Evolutionary conservation across 2,797 vertebrate genomes (phyloP), one percentile per base, ranked within the genome.

Genomic region (Sorex maritimensis): DNA sequence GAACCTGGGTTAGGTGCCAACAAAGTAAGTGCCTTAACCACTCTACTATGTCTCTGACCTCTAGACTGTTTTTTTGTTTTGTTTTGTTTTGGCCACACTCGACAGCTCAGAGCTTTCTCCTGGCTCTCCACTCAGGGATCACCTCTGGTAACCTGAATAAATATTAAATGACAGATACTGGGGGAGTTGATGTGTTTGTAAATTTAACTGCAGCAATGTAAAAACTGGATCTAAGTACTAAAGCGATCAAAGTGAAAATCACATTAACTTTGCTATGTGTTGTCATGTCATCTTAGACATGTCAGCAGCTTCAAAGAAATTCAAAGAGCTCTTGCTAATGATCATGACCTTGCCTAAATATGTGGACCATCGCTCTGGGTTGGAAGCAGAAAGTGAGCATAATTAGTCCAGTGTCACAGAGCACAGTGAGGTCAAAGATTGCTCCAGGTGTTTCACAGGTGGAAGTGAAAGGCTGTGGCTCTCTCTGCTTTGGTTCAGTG

Each of bases 301-400:
- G 68, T 71, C 81, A 84, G 65, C 63, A 81, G 73, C 73, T 89
- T 97, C 74, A 84, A 44, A 87, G 86, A 83, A 82, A 88, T 26
- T 41, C 55, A 78, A 61, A 81, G 68, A 68, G 68, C n/a, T 86
- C 71, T 94, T 28, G 69, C 24, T 95, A 86, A 90, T 74, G 58
- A 74, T 94, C 28, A 69, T 69, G 91, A 67, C 78, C 69, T 93
- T 84, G 83, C 58, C 77, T 86, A 93, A 95, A 61, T 58, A 69
- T 49, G 34, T 79, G 61, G 21, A 69, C 0, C 55, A 55, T 65
- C 1, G 4, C 77, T 88, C 26, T 55, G 63, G 92, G 12, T 23
- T 58, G 11, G 44, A 67, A 52, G 26, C 21, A 92, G 85, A 93
- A 86, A 86, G 0, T 19, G 8, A 79, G 38, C n/a, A 28, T 55